Evolutionary conservation across 1,140 invertebrate genomes (phyloP).

Genomic region (Liolophura sinensis): DNA sequence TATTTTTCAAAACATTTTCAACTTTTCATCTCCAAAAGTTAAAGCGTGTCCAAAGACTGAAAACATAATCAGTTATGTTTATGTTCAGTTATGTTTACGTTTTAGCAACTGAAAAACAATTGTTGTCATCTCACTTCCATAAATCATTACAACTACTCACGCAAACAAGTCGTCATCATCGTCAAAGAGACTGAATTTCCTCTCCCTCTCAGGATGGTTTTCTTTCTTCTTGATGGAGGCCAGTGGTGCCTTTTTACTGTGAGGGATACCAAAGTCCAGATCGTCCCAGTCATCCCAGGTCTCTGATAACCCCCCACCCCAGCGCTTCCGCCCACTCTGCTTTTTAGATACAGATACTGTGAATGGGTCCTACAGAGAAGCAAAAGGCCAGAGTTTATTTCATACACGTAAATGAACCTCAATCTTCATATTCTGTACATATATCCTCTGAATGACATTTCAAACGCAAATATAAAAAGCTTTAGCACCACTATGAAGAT

Average conservation of each 20-base stretch:
- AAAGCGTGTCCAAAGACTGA: too few relatives aligned
- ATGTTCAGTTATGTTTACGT: too few relatives aligned
- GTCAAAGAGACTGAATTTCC: slow-evolving; percentile 17
- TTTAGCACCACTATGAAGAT: too few relatives aligned
- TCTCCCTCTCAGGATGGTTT: slow-evolving; percentile 25
- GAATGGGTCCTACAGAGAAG: slow-evolving; percentile 31
- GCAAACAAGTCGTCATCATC: slow-evolving; percentile 48
- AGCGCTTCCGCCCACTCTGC: slow-evolving; percentile 32
- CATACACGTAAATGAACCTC: too few relatives aligned
- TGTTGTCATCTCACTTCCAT: background rate
- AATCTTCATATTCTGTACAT: too few relatives aligned
- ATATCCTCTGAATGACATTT: too few relatives aligned
- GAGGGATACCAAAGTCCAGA: slow-evolving; percentile 33
- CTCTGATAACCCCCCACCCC: slow-evolving; percentile 39
- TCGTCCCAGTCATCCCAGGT: slow-evolving; percentile 53
- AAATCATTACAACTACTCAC: slow-evolving; percentile 26
- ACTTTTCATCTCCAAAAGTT: too few relatives aligned
- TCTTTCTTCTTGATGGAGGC: slow-evolving; percentile 13
- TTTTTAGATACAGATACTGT: slow-evolving; percentile 31
- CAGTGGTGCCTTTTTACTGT: slow-evolving; percentile 23
- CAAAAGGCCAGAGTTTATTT: too few relatives aligned
- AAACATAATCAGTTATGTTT: too few relatives aligned
- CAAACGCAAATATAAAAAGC: too few relatives aligned
- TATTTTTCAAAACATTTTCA: too few relatives aligned
- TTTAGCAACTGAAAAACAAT: background rate